Conservation (phyloP, 2,797 vertebrate genomes). For the Aldrovandia affinis region DNA sequence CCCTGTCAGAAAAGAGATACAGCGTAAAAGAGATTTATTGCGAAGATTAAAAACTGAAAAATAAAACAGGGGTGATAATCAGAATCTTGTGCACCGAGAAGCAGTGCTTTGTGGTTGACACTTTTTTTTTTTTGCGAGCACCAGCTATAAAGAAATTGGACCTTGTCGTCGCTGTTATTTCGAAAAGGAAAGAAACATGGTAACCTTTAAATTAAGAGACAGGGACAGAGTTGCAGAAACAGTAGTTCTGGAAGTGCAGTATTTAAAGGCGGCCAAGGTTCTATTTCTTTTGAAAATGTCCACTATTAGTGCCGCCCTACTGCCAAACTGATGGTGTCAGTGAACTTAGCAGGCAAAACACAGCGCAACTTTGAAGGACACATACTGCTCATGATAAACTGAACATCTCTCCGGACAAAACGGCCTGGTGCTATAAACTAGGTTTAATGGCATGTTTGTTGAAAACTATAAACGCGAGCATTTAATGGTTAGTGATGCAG, state of each 20-base stretch:
- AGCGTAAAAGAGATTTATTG: slow-evolving; percentile 44
- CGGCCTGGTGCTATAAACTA: background rate
- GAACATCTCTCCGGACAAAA: slow-evolving; percentile 7
- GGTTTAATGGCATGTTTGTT: slow-evolving; percentile 1
- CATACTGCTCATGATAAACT: background rate
- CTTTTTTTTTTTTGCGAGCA: slow-evolving; percentile 18
- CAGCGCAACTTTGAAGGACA: background rate
- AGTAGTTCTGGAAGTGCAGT: background rate
- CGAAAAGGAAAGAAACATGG: background rate
- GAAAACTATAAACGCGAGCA: slow-evolving; percentile 22
- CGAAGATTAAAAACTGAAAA: slow-evolving; percentile 60
- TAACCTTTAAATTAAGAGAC: too few relatives aligned
- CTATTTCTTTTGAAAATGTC: background rate
- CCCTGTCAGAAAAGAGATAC: slow-evolving; percentile 57
- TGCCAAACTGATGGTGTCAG: background rate
- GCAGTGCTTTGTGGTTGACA: slow-evolving; percentile 22
- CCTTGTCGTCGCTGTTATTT: background rate
- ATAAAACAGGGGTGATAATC: slow-evolving; percentile 43
- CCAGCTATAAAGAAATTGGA: slow-evolving; percentile 3
- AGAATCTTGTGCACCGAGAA: slow-evolving; percentile 20
- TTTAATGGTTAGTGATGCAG: slow-evolving; percentile 68
- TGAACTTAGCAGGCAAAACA: background rate
- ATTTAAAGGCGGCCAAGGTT: background rate
- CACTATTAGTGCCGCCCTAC: background rate
- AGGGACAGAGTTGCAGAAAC: too few relatives aligned